These are phyloP conservation scores for Pagrus major DNA, from an alignment of 2,113 vertebrate genomes.

Conservation along the genomic window DNA sequence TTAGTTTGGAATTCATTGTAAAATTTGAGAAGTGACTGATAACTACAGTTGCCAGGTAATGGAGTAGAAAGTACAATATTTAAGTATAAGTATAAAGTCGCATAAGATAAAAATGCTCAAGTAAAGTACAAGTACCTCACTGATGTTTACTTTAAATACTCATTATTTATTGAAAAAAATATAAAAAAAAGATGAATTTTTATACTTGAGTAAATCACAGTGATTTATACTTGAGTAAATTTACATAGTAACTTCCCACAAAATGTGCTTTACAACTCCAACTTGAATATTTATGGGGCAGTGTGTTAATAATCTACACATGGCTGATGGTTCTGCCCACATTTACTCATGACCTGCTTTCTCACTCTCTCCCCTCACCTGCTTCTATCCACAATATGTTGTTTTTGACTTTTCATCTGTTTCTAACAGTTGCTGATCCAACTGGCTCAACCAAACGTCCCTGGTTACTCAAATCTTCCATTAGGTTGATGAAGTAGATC, in stretches of 20 bases:
- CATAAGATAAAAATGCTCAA: too few species aligned
- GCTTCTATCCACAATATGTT: constrained; percentile 17
- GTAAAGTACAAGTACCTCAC: not conserved
- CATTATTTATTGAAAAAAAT: not conserved
- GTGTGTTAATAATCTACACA: not conserved
- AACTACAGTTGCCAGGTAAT: not conserved
- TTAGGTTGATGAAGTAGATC: constrained; percentile 48
- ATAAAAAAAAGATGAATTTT: not conserved
- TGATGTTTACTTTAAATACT: not conserved
- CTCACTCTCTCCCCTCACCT: constrained; percentile 2
- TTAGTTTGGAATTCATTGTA: not conserved
- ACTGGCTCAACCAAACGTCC: constrained; percentile 14
- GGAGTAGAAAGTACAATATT: not conserved
- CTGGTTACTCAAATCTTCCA: constrained; percentile 42
- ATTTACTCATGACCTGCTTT: not conserved
- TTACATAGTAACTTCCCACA: not conserved
- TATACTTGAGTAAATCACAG: not conserved
- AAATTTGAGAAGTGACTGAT: not conserved
- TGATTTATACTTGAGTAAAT: not conserved
- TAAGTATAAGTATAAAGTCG: not conserved
- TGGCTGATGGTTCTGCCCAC: not conserved
- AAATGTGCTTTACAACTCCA: not conserved
- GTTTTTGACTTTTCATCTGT: constrained; percentile 35
- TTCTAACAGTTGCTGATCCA: constrained; percentile 41
- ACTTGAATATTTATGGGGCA: not conserved